Evolutionary conservation across 2,888 invertebrate genomes (phyloP), one percentile per base, ranked within the genome.

Genomic region (Meliscaeva auricollis): DNA sequence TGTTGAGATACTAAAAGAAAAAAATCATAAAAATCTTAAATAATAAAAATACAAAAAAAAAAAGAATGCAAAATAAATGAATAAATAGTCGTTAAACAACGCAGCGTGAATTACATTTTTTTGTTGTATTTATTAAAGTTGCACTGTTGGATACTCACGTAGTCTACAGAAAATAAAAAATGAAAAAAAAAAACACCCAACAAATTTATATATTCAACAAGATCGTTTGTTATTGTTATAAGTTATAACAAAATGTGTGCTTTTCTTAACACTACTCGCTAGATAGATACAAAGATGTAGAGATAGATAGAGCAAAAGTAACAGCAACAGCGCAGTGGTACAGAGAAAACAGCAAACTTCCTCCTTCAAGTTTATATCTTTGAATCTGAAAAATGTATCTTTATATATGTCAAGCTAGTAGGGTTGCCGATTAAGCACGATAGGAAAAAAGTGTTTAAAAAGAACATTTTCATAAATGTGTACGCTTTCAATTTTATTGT

Each of bases 1-100:
- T 3, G 11, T 11, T 3, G 20, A 66, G 50, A 50, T 46, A 75
- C 5, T 30, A 72, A 54, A 44, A 64, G 54, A 74, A 58, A 38
- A 41, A n/a, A 35, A 56, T 38, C 35, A 38, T 17, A 22, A 69
- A 46, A 80, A 68, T 62, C 8, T 17, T 35, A 48, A 64, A 70
- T 26, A 54, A 50, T 52, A 56, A 38, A 11, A 38, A 17, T 20
- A 58, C 8, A 20, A 46, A 44, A 72, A 72, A 76, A 62, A 72
- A 76, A 9, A 62, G 22, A 60, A 41, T 41, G 54, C 52, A 77
- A 66, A 83, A 73, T 83, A 83, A 83, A 74, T 83, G 68, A 83
- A 83, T 81, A 81, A 72, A 81, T 62, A 73, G 66, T 78, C 74
- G 74, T 70, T 70, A 52, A 79, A 62, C 72, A 75, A 72, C 84